Evolutionary conservation across 2,888 invertebrate genomes (phyloP).

Genomic region (Drosophila neonasuta): DNA sequence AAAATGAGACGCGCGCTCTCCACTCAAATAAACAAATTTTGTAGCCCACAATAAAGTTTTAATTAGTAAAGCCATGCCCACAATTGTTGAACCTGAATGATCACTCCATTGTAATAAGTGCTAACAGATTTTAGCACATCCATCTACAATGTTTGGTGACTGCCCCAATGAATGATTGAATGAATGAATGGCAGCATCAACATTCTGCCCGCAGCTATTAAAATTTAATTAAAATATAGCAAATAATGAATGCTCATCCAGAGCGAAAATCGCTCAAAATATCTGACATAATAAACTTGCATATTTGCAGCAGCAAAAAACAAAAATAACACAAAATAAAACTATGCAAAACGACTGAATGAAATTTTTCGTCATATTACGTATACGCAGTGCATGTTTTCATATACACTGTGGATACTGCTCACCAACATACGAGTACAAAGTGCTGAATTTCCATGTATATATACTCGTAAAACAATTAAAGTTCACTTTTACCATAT

Average conservation of each 20-base stretch:
- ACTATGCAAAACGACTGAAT: constrained; percentile 8
- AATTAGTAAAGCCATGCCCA: constrained; percentile 8
- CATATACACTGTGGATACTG: not conserved
- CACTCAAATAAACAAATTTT: not conserved
- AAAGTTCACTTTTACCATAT: too few relatives aligned
- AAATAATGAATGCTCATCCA: constrained; percentile 44
- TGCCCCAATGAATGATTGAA: not conserved
- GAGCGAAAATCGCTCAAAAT: constrained; percentile 15
- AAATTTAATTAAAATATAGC: constrained; percentile 62
- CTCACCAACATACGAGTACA: not conserved
- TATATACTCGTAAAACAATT: not conserved
- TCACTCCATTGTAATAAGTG: not conserved
- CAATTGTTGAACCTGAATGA: constrained; percentile 2
- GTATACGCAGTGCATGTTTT: constrained; percentile 4
- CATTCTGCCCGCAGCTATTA: constrained; percentile 35
- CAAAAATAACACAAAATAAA: not conserved
- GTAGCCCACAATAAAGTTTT: constrained; percentile 12
- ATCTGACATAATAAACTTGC: constrained; percentile 9
- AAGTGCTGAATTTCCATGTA: not conserved
- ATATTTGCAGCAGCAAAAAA: constrained; percentile 10
- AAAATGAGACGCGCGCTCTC: not conserved
- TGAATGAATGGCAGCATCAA: not conserved
- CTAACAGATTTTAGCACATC: constrained; percentile 1
- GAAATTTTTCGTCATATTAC: constrained; percentile 14
- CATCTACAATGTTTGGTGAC: not conserved